Evolutionary conservation across 2,113 vertebrate species (phyloP).

Genomic region (Sitta europaea): DNA sequence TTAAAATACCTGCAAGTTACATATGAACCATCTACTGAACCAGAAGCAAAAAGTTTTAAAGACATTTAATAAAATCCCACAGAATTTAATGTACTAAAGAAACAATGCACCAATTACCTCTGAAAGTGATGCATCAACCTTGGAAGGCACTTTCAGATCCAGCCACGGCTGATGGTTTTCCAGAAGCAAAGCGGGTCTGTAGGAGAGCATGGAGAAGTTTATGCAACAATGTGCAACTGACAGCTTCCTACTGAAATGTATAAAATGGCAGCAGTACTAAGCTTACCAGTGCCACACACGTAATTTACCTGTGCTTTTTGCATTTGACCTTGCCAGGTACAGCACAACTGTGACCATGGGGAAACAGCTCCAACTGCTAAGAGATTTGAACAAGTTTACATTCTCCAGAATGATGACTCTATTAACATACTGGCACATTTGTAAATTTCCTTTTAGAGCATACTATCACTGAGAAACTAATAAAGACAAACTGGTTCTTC

Average conservation of each 20-base stretch:
- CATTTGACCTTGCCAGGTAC: constrained; percentile 94
- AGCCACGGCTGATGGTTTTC: constrained; percentile 97
- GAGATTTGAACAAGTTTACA: neutral
- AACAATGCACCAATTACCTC: constrained; percentile 76
- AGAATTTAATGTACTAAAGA: neutral
- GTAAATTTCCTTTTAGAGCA: neutral
- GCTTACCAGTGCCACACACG: neutral
- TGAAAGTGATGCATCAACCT: constrained; percentile 90
- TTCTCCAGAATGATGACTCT: neutral
- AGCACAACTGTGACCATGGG: constrained; percentile 88
- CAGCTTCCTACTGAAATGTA: neutral
- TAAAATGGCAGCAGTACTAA: neutral
- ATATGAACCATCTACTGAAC: neutral
- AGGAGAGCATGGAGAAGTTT: neutral
- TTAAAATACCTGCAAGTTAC: neutral
- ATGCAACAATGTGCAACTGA: neutral
- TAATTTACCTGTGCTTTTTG: constrained; percentile 86
- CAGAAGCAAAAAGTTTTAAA: neutral
- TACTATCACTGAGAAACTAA: neutral
- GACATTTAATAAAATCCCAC: fast-evolving
- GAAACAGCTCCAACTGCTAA: constrained; percentile 84
- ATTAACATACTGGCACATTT: fast-evolving
- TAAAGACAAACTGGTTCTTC: neutral
- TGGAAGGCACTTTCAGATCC: constrained; percentile 88
- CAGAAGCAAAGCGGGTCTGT: constrained; percentile 85